A percentile compares a stretch with the other conserved stretches of the same genome.
These are phyloP conservation scores for Pterocles burchelli DNA, from an alignment of 2,113 vertebrate genomes.

Conservation along the genomic window DNA sequence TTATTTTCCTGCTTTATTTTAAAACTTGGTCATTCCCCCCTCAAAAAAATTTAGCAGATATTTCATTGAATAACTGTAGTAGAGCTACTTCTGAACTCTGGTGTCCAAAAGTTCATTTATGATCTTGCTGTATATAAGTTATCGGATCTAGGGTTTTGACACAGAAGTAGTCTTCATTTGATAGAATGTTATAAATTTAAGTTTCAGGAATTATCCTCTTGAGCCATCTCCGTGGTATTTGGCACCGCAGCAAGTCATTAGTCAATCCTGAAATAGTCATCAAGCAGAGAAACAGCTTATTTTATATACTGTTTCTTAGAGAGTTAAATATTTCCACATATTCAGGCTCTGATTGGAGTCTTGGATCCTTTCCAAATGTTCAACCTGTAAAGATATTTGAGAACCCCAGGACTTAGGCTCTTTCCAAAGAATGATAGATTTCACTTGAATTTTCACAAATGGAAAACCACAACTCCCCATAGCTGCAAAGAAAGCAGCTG, in stretches of 20 bases:
- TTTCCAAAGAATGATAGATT: conserved; percentile 73
- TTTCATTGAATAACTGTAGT: conserved; percentile 1
- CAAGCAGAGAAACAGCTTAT: conserved; percentile 65
- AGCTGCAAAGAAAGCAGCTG: conserved; percentile 72
- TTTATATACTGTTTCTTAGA: conserved; percentile 75
- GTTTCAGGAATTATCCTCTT: conserved; percentile 66
- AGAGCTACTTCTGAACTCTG: neutral
- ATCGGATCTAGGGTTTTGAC: conserved; percentile 41
- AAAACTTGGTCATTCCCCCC: neutral
- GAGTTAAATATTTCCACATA: conserved; percentile 75
- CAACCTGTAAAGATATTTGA: conserved; percentile 78
- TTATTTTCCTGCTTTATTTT: conserved; percentile 22
- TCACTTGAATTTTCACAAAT: conserved; percentile 75
- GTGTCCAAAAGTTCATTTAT: conserved; percentile 63
- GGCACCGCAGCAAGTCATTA: conserved; percentile 68
- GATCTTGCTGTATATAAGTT: conserved; percentile 50
- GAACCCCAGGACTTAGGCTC: conserved; percentile 63
- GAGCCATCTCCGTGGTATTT: conserved; percentile 62
- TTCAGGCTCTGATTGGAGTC: conserved; percentile 68
- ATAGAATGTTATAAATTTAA: conserved; percentile 59
- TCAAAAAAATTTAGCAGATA: neutral
- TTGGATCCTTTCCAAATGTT: conserved; percentile 74
- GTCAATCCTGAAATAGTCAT: conserved; percentile 74
- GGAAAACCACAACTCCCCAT: conserved; percentile 72
- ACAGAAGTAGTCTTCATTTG: conserved; percentile 57